Base-by-base conservation (phyloP, 1,140 invertebrate species). In the Helicoverpa zea region DNA sequence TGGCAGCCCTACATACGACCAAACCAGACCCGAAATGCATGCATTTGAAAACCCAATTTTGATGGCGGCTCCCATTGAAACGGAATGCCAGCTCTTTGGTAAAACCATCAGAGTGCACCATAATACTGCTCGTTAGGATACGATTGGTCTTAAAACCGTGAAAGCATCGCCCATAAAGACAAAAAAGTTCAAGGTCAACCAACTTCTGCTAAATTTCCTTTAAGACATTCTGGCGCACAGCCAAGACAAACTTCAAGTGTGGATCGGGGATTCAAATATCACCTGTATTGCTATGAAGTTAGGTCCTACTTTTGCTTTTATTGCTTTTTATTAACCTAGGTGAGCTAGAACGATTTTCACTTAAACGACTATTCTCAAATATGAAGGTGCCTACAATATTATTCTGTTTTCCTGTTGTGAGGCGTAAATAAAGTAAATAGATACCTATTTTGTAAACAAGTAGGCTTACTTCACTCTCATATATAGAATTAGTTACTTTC, bases 191-290 rank as follows among this genome's bases (percentile, higher is more conserved):
- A 64, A 35, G 61, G 61, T 11, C 61, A 43, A 29, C 2, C 12
- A 23, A 2, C 18, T 23, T 59, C 58, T 64, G 30, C 30, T 30
- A 43, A 64, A 43, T 43, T 64, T 64, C 61, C 61, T 64, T 64
- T 64, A 29, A 64, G n/a, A 43, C n/a, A 64, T 43, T 5, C 9
- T 64, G 61, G 61, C 61, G 5, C 12, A 3, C 2, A 13, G 61
- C 61, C 61, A 64, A 11, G 35, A 9, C 4, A 64, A 64, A 7
- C 14, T 64, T 64, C 61, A 43, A 64, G 30, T 43, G 11, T 29
- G n/a, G 35, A 64, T 64, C 35, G 4, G 5, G 7, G 29, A 18
- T 35, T n/a, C 61, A 16, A 29, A 64, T 64, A 43, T 64, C 35
- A 43, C 35, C 35, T 13, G 29, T 64, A 2, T 14, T 43, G 0